These are phyloP conservation scores for Montipora cactus DNA, from an alignment of 64 coral and sea anemone genomes.

Conservation along the genomic window DNA sequence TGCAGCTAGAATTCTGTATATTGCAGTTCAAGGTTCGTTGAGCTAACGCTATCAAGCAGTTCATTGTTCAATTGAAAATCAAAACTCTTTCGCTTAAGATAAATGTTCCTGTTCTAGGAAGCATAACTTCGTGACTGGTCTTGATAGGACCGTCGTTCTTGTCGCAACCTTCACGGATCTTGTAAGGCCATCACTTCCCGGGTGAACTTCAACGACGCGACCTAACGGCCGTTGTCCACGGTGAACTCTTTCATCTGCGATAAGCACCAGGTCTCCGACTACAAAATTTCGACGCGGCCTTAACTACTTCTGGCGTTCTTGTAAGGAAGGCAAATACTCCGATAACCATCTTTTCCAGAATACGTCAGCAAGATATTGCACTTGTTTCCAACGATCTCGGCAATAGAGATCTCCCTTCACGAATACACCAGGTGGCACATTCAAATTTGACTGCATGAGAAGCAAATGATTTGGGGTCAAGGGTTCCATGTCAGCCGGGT, in stretches of 20 bases:
- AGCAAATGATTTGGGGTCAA: too few relatives aligned
- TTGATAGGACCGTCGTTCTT: background rate
- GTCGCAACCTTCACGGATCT: slow-evolving; percentile 37
- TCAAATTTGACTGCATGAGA: too few relatives aligned
- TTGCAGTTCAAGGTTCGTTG: background rate
- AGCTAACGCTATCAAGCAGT: background rate
- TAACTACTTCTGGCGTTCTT: too few relatives aligned
- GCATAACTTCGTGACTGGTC: background rate
- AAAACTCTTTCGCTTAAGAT: background rate
- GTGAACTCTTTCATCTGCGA: slow-evolving; percentile 33
- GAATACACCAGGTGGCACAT: too few relatives aligned
- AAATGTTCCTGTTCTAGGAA: background rate
- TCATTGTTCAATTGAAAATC: too few relatives aligned
- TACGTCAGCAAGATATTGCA: too few relatives aligned
- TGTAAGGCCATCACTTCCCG: background rate
- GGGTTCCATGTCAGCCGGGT: too few relatives aligned
- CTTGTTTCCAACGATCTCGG: too few relatives aligned
- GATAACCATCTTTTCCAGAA: too few relatives aligned
- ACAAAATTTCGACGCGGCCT: too few relatives aligned
- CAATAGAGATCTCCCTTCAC: too few relatives aligned
- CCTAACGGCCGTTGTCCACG: slow-evolving; percentile 45
- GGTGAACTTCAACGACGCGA: slow-evolving; percentile 11
- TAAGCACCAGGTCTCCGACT: background rate
- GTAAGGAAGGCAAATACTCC: too few relatives aligned
- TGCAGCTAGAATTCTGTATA: background rate